Percentiles rank a stretch among this genome's conserved stretches.
These are phyloP conservation scores for Fringilla coelebs DNA, from an alignment of 2,797 vertebrate genomes.

Conservation along the genomic window DNA sequence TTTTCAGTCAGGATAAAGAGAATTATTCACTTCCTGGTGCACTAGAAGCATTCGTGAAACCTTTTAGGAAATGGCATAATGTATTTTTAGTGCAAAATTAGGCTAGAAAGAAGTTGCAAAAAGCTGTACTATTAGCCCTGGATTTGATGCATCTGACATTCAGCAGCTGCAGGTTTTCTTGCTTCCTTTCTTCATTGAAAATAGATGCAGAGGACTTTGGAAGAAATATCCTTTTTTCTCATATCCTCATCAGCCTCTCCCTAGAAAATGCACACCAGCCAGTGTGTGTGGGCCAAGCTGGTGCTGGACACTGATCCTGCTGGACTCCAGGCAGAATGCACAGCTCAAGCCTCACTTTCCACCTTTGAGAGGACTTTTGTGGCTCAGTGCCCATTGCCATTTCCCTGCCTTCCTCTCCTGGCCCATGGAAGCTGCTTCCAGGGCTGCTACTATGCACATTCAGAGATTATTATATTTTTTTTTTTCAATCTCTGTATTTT, in stretches of 20 bases:
- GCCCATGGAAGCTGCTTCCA: background rate
- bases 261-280: background rate
- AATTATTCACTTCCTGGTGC: background rate
- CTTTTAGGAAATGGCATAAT: background rate
- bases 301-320: background rate
- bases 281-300: background rate
- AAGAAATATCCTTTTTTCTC: background rate
- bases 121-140: background rate
- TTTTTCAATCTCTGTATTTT: background rate
- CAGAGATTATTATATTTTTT: background rate
- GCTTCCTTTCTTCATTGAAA: background rate
- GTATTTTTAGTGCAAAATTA: slow-evolving; percentile 1
- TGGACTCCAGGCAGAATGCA: background rate
- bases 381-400: background rate
- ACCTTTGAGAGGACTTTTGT: background rate
- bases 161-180: background rate
- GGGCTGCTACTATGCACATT: background rate
- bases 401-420: background rate
- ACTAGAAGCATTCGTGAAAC: background rate
- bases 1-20: background rate
- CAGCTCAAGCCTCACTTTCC: background rate
- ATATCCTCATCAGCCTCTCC: background rate
- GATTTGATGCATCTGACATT: background rate
- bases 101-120: background rate
- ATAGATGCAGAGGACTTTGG: background rate